These are phyloP conservation scores for Lerema accius DNA, from an alignment of 1,140 invertebrate genomes.

Conservation along the genomic window DNA sequence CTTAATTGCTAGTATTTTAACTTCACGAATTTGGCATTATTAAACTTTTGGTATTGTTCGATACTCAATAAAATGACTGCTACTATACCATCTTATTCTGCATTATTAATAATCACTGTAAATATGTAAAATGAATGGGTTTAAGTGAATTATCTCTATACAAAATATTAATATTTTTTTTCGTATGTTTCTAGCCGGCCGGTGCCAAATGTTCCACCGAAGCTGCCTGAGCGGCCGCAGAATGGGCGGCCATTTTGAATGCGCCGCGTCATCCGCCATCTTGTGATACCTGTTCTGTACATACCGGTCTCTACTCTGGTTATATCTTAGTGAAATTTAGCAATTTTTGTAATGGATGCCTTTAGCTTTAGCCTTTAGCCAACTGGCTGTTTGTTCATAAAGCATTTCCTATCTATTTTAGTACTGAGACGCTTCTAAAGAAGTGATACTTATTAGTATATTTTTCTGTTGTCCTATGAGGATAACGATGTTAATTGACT, in stretches of 20 bases:
- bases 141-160: too few species aligned
- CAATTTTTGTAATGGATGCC: slow-evolving; percentile 15
- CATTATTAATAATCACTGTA: background rate
- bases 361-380: slow-evolving; percentile 3
- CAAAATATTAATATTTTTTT: slow-evolving; percentile 31
- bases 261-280: slow-evolving; percentile 53
- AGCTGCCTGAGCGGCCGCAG: slow-evolving; percentile 80
- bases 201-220: slow-evolving; percentile 74
- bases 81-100: background rate
- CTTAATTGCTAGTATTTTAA: too few species aligned
- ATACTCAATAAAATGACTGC: too few species aligned
- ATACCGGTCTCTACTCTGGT: slow-evolving; percentile 44
- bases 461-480: background rate
- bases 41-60: too few species aligned
- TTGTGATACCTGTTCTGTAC: slow-evolving; percentile 69
- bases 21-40: too few species aligned
- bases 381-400: background rate
- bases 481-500: slow-evolving; percentile 3
- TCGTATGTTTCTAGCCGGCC: slow-evolving; percentile 70
- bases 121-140: too few species aligned
- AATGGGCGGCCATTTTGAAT: slow-evolving; percentile 80
- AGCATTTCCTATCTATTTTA: slow-evolving; percentile 3
- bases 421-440: background rate
- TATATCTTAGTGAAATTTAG: slow-evolving; percentile 36
- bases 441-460: background rate